These are phyloP conservation scores for Bothrops jararaca DNA, from an alignment of 2,113 vertebrate species.

Conservation along the genomic window DNA sequence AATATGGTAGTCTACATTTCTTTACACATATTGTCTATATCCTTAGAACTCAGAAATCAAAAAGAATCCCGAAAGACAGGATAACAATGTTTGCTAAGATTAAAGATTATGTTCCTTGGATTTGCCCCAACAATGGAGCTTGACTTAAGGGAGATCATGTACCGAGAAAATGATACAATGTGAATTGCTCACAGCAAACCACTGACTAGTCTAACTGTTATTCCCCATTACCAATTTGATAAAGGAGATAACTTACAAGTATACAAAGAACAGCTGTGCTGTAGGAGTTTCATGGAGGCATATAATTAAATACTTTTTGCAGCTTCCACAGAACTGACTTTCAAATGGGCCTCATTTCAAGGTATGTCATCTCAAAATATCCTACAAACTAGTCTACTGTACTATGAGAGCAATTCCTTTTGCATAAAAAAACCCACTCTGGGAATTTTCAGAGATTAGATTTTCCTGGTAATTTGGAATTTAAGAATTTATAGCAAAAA, in stretches of 20 bases:
- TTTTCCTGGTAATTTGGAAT: background rate
- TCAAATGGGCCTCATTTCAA: background rate
- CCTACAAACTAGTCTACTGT: background rate
- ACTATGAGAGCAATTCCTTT: background rate
- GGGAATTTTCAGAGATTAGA: background rate
- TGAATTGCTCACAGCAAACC: background rate
- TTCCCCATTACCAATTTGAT: background rate
- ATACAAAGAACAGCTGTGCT: background rate
- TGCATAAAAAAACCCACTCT: no score
- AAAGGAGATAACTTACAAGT: background rate
- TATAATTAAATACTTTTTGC: background rate
- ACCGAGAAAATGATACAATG: background rate
- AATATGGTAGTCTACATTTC: background rate
- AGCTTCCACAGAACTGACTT: background rate
- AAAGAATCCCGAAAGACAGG: background rate
- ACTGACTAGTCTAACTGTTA: background rate
- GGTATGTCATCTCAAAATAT: background rate
- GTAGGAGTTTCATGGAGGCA: background rate
- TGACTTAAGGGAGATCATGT: background rate
- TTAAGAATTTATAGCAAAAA: background rate
- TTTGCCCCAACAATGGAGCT: background rate
- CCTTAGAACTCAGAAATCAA: background rate
- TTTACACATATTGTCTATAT: background rate
- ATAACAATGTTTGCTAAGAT: background rate
- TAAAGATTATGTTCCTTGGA: background rate